Conservation (phyloP, 2,888 invertebrate genomes). For the Brachyptera putata region DNA sequence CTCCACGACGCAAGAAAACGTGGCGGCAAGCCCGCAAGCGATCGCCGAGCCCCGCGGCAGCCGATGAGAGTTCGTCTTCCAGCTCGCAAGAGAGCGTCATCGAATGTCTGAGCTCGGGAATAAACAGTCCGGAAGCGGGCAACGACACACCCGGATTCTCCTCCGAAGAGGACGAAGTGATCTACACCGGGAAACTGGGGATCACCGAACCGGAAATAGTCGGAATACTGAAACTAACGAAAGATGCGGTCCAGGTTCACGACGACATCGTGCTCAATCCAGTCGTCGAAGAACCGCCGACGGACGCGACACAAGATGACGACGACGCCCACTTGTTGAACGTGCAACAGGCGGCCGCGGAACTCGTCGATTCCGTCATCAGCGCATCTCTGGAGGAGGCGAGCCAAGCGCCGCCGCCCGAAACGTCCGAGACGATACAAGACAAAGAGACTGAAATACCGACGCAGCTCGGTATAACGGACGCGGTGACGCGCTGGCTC, state of each 20-base stretch:
- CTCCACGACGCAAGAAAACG: conserved; percentile 26
- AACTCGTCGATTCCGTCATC: conserved; percentile 20
- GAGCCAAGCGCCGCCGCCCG: not conserved
- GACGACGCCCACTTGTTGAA: no score
- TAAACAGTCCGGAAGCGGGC: conserved; percentile 23
- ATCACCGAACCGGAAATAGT: not conserved
- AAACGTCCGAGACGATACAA: not conserved
- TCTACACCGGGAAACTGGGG: conserved; percentile 8
- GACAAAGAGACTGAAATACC: not conserved
- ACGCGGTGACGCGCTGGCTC: conserved; percentile 59
- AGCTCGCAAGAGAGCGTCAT: conserved; percentile 25
- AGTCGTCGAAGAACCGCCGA: not conserved
- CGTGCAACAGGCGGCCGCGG: conserved; percentile 19
- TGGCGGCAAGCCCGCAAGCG: not conserved
- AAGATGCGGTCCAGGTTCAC: not conserved
- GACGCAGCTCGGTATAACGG: conserved; percentile 47
- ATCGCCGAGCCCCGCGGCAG: not conserved
- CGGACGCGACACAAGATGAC: not conserved
- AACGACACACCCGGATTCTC: not conserved
- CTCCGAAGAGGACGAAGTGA: conserved; percentile 23
- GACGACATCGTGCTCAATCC: no score
- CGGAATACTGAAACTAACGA: not conserved
- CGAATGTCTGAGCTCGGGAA: conserved; percentile 24
- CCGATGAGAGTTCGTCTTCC: conserved; percentile 16
- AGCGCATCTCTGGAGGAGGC: no score